Evolutionary conservation across 2,797 vertebrate genomes (phyloP).

Genomic region (Tragelaphus oryx): DNA sequence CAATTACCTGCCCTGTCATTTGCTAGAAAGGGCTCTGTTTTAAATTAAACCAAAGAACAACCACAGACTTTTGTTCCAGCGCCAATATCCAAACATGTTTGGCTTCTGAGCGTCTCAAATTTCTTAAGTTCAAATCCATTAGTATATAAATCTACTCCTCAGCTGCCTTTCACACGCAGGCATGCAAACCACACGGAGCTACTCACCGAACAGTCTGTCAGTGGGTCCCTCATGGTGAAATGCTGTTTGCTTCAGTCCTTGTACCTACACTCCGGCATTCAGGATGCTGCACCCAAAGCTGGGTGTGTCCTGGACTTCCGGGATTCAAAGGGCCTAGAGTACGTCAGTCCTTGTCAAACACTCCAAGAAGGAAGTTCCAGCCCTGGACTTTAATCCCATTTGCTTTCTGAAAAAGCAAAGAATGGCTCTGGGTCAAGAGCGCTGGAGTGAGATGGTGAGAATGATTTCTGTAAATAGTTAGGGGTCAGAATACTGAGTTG

Average conservation of each 20-base stretch:
- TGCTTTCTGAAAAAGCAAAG: constrained; percentile 66
- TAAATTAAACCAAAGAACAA: constrained; percentile 27
- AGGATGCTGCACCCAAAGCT: constrained; percentile 13
- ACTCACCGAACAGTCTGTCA: constrained; percentile 89
- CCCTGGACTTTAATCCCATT: constrained; percentile 64
- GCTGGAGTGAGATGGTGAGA: neutral
- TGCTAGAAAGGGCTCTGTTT: constrained; percentile 18
- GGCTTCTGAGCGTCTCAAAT: neutral
- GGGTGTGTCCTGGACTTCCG: constrained; percentile 65
- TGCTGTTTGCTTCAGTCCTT: constrained; percentile 75
- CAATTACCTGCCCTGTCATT: neutral
- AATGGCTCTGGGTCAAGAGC: neutral
- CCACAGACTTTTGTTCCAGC: neutral
- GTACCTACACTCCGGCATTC: constrained; percentile 69
- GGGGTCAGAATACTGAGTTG: neutral
- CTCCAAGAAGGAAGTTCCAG: constrained; percentile 59
- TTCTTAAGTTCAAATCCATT: constrained; percentile 22
- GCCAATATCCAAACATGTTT: constrained; percentile 9
- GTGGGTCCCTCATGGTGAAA: constrained; percentile 89
- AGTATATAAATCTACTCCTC: neutral
- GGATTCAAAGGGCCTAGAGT: constrained; percentile 41
- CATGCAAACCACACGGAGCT: neutral
- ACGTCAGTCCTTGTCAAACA: constrained; percentile 62
- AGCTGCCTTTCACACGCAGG: constrained; percentile 77
- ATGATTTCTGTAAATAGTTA: neutral